These are phyloP conservation scores for Mamestra brassicae DNA, from an alignment of 2,888 invertebrate species.

Conservation along the genomic window DNA sequence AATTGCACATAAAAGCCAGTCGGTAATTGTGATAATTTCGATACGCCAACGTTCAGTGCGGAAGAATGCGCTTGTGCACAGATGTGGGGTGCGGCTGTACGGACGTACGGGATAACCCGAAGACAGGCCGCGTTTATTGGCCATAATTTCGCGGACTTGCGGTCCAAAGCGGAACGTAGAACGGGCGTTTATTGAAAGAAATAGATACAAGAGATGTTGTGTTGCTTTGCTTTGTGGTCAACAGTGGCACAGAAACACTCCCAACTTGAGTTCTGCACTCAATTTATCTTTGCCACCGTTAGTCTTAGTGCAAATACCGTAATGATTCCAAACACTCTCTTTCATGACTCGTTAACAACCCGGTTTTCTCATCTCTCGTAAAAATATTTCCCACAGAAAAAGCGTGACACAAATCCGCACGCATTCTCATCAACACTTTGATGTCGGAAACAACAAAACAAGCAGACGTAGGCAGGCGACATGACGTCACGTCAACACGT, in stretches of 20 bases:
- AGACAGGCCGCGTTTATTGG: constrained; percentile 71
- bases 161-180: constrained; percentile 22
- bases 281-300: neutral
- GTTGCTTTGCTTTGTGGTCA: neutral
- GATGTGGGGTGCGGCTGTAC: constrained; percentile 44
- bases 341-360: neutral
- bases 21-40: constrained; percentile 53
- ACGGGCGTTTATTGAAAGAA: constrained; percentile 40
- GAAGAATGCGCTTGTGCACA: constrained; percentile 42
- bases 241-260: neutral
- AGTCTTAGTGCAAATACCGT: neutral
- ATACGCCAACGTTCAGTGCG: constrained; percentile 43
- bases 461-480: constrained; percentile 41
- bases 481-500: constrained; percentile 47
- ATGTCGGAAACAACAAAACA: constrained; percentile 54
- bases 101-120: constrained; percentile 33
- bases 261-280: neutral
- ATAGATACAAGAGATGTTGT: constrained; percentile 14
- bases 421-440: constrained; percentile 53
- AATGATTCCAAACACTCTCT: neutral
- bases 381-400: constrained; percentile 38
- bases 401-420: constrained; percentile 43
- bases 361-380: constrained; percentile 27
- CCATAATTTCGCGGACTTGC: constrained; percentile 73
- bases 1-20: constrained; percentile 29